phyloP scores from a whole-genome alignment of 2,888 invertebrate genomes.

The Blastobasis adustella region DNA sequence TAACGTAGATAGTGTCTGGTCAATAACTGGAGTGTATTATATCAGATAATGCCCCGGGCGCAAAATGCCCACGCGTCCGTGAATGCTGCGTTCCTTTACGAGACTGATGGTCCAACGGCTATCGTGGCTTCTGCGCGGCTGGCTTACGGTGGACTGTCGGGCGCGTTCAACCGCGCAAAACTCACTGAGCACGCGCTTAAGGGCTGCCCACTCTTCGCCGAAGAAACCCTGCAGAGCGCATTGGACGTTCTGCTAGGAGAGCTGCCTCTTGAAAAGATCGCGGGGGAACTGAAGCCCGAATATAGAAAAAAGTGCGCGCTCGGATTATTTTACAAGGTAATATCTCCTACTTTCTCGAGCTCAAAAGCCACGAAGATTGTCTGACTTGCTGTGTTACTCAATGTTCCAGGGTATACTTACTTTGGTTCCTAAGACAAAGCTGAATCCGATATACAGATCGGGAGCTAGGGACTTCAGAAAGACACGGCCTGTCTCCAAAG shows the following conservation, averaged over 20 bases:
- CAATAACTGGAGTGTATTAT: conserved; percentile 1
- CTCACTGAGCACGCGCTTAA: conserved; percentile 69
- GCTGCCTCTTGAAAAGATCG: conserved; percentile 70
- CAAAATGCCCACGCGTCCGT: conserved; percentile 86
- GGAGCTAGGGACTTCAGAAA: conserved; percentile 64
- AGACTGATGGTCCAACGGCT: conserved; percentile 47
- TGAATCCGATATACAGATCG: conserved; percentile 62
- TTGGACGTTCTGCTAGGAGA: conserved; percentile 73
- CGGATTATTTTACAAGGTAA: conserved; percentile 80
- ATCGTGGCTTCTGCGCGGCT: conserved; percentile 65
- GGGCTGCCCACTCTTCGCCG: conserved; percentile 52
- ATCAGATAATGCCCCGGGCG: conserved; percentile 81
- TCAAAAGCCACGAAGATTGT: no score
- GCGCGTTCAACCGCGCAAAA: conserved; percentile 71
- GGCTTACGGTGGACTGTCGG: conserved; percentile 76
- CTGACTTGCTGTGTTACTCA: no score
- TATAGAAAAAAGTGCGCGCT: conserved; percentile 77
- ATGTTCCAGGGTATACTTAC: conserved; percentile 55
- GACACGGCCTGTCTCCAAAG: conserved; percentile 75
- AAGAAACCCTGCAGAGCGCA: conserved; percentile 63
- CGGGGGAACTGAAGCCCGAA: conserved; percentile 74
- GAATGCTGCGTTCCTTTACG: conserved; percentile 82
- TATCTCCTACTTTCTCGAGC: no score
- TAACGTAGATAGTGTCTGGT: no score
- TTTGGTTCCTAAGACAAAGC: conserved; percentile 55